Percentiles rank a stretch among this genome's conserved stretches.
Evolutionary conservation across 2,797 vertebrate species (phyloP).

Genomic region (Lepilemur septentrionalis): DNA sequence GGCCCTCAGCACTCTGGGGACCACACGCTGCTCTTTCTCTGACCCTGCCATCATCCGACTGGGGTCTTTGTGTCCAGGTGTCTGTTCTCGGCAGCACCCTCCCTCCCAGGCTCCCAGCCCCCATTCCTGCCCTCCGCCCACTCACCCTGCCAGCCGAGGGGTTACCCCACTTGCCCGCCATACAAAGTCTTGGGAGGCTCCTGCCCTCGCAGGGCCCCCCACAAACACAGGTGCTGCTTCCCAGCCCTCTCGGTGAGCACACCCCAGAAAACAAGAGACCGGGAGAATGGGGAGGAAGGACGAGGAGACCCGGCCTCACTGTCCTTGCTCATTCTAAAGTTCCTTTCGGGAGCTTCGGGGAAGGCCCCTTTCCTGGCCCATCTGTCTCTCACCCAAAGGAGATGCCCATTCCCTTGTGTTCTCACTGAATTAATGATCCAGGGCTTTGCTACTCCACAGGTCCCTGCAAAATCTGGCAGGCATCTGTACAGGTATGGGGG

Average conservation of each 20-base stretch:
- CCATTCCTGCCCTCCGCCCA: background rate
- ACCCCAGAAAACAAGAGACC: background rate
- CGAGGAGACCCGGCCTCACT: background rate
- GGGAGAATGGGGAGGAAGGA: fast-evolving
- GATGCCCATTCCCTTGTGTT: fast-evolving
- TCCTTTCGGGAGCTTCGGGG: background rate
- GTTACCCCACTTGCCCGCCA: background rate
- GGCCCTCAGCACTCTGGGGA: fast-evolving
- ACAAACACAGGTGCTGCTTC: background rate
- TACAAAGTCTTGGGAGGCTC: background rate
- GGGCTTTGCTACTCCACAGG: background rate
- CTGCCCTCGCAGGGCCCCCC: background rate
- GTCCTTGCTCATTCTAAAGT: no score
- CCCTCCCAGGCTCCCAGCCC: background rate
- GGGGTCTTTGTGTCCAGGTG: fast-evolving
- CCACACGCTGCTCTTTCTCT: fast-evolving
- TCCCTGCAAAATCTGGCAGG: background rate
- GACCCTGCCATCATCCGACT: fast-evolving
- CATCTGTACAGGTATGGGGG: fast-evolving
- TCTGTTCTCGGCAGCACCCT: no score
- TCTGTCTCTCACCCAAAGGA: background rate
- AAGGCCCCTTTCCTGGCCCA: background rate
- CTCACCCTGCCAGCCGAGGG: fast-evolving
- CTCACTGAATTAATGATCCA: background rate
- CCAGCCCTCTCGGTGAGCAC: background rate